Evolutionary conservation across 2,797 vertebrate species (phyloP).

Genomic region (Muraenolepis orangiensis): DNA sequence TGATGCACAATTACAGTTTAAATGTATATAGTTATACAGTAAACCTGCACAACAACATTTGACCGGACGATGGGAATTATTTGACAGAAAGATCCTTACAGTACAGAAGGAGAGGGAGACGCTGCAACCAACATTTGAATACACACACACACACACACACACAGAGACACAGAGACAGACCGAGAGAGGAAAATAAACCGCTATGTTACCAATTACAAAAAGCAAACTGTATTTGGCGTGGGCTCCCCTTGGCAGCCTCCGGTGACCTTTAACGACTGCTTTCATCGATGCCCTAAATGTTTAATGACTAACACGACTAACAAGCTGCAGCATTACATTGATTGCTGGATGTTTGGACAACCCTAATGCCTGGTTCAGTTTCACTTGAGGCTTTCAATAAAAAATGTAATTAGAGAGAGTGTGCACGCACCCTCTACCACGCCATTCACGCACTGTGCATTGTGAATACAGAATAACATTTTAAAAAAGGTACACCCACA

Average conservation of each 20-base stretch:
- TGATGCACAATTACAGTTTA: neutral
- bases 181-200: neutral
- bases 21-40: neutral
- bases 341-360: constrained; percentile 22
- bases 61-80: neutral
- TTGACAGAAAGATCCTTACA: neutral
- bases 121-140: neutral
- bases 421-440: neutral
- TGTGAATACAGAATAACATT: neutral
- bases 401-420: constrained; percentile 6
- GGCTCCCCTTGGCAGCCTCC: neutral
- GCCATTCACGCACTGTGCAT: neutral
- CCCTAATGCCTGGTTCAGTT: constrained; percentile 20
- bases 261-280: neutral
- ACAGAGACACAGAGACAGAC: neutral
- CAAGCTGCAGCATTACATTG: constrained; percentile 28
- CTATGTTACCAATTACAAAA: neutral
- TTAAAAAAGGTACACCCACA: neutral
- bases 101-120: neutral
- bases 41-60: neutral
- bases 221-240: neutral
- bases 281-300: constrained; percentile 16
- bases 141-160: neutral
- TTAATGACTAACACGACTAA: constrained; percentile 26
- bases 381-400: constrained; percentile 23